Conservation (phyloP, 2,113 vertebrate species). For the Tupaia tana region DNA sequence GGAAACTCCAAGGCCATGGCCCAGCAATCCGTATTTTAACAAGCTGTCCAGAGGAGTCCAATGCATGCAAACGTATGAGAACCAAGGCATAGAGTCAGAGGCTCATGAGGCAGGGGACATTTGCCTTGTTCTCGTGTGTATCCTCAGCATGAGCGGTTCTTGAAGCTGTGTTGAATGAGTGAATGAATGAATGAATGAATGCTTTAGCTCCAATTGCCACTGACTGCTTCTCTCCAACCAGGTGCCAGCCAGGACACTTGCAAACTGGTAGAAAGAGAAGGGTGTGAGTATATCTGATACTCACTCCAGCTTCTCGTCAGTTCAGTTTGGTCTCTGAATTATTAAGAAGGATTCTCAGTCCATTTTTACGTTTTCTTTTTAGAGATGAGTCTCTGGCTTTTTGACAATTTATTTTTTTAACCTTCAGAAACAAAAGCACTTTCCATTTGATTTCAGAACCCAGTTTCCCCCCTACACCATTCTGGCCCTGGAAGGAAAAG, state of each 20-base stretch:
- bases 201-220: background rate
- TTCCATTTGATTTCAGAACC: constrained; percentile 50
- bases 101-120: background rate
- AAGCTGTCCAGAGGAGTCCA: background rate
- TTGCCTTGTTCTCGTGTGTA: too few relatives aligned
- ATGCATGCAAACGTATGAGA: background rate
- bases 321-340: constrained; percentile 63
- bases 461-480: background rate
- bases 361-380: constrained; percentile 65
- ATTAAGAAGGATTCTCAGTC: constrained; percentile 59
- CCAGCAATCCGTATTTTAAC: background rate
- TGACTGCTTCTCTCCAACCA: background rate
- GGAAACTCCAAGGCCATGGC: background rate
- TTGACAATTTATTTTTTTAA: constrained; percentile 1
- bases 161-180: background rate
- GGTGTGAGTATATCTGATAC: constrained; percentile 42
- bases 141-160: background rate
- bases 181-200: background rate
- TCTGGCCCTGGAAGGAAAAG: constrained; percentile 30
- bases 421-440: constrained; percentile 64
- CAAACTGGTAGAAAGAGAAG: constrained; percentile 57
- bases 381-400: constrained; percentile 37
- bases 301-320: constrained; percentile 42
- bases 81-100: background rate
- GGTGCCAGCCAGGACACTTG: constrained; percentile 37